These are phyloP conservation scores for Neuroscelio doddi DNA, from an alignment of 2,888 invertebrate species.

Conservation along the genomic window DNA sequence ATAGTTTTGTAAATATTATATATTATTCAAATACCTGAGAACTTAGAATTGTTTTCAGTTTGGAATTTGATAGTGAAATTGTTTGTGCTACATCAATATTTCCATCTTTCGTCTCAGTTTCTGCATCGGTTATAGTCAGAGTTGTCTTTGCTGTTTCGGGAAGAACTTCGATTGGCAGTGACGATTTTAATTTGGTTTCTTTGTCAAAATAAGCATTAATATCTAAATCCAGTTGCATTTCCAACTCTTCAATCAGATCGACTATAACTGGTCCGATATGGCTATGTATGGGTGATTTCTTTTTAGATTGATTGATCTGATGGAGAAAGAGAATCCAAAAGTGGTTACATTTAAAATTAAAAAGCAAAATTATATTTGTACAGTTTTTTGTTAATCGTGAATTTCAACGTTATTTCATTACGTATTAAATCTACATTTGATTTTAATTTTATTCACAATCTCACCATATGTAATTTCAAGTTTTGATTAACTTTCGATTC, in stretches of 20 bases:
- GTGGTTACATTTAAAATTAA: slow-evolving; percentile 37
- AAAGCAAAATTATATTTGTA: neutral
- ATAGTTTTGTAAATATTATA: no score
- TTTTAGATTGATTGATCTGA: slow-evolving; percentile 61
- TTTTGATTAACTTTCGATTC: slow-evolving; percentile 69
- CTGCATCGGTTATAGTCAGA: slow-evolving; percentile 11
- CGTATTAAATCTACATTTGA: neutral
- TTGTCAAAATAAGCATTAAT: slow-evolving; percentile 61
- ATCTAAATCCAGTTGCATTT: slow-evolving; percentile 72
- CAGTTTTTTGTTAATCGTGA: no score
- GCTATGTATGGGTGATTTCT: slow-evolving; percentile 51
- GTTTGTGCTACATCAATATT: neutral
- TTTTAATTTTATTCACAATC: slow-evolving; percentile 4
- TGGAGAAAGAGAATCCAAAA: no score
- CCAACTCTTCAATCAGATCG: slow-evolving; percentile 79
- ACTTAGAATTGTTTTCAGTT: slow-evolving; percentile 5
- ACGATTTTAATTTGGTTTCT: slow-evolving; percentile 50
- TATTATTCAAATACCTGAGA: no score
- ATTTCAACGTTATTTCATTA: no score
- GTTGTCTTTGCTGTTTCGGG: slow-evolving; percentile 27
- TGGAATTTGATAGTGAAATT: slow-evolving; percentile 5
- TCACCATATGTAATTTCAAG: slow-evolving; percentile 57
- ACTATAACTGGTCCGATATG: slow-evolving; percentile 80
- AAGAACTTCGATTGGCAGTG: slow-evolving; percentile 23
- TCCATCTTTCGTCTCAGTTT: slow-evolving; percentile 21